Evolutionary conservation across 2,113 vertebrate species (phyloP).

Genomic region (Microtus ochrogaster): DNA sequence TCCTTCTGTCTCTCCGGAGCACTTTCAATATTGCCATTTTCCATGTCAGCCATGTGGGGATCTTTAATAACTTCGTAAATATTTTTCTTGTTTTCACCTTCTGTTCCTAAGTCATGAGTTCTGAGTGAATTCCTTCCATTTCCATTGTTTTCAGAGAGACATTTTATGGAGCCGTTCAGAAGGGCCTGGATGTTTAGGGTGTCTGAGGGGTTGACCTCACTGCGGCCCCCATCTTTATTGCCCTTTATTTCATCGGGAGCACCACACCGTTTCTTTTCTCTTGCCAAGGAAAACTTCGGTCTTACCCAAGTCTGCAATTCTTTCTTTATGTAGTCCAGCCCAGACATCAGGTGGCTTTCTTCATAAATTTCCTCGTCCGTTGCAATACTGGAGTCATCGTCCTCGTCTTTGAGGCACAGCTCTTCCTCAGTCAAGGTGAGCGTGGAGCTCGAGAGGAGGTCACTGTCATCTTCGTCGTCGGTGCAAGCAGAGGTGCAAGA

Average conservation of each 20-base stretch:
- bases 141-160: conserved; percentile 87
- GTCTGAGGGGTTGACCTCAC: conserved; percentile 80
- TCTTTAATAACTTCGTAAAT: conserved; percentile 84
- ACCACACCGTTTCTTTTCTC: conserved; percentile 89
- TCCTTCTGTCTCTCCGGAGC: conserved; percentile 84
- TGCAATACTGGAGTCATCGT: conserved; percentile 91
- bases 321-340: conserved; percentile 95
- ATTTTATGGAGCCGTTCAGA: conserved; percentile 87
- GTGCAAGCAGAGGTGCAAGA: conserved; percentile 97
- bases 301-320: conserved; percentile 95
- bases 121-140: conserved; percentile 84
- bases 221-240: conserved; percentile 84
- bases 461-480: conserved; percentile 97
- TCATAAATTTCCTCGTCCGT: conserved; percentile 94
- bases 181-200: conserved; percentile 86
- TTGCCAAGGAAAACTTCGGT: conserved; percentile 88
- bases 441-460: conserved; percentile 97
- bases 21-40: conserved; percentile 95
- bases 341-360: conserved; percentile 91
- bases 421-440: conserved; percentile 98
- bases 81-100: conserved; percentile 79
- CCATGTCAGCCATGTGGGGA: conserved; percentile 94
- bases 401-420: conserved; percentile 92
- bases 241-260: conserved; percentile 91
- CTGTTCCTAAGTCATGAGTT: conserved; percentile 75